Percentiles rank a stretch among this genome's conserved stretches.
Conservation (phyloP, 23 tunicate genomes). For the Ciona savignyi region DNA sequence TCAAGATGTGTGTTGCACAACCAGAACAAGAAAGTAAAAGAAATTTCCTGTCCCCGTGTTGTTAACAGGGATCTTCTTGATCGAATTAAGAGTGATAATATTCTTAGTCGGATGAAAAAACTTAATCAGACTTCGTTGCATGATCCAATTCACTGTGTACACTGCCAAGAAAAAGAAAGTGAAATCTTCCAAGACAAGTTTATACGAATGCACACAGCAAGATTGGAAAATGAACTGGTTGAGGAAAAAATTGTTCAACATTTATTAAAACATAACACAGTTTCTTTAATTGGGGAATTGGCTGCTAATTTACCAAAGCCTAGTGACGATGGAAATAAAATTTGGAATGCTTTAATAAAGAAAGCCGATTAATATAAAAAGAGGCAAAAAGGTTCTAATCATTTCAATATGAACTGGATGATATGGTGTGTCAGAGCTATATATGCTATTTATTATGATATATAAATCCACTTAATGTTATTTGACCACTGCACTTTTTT, state of each 20-base stretch:
- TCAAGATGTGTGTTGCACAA: neutral
- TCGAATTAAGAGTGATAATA: neutral
- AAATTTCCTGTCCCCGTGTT: too few species aligned
- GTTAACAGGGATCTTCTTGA: neutral
- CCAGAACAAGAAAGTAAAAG: too few species aligned
- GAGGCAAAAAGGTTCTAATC: too few species aligned
- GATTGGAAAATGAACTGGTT: neutral
- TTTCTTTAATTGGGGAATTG: conserved; percentile 6
- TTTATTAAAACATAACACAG: neutral
- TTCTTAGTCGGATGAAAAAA: neutral
- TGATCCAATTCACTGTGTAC: neutral
- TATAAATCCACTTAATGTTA: too few species aligned
- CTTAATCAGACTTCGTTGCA: neutral
- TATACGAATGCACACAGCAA: neutral
- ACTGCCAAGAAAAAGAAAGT: neutral
- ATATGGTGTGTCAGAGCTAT: too few species aligned
- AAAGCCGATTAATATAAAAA: neutral
- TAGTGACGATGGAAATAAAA: neutral
- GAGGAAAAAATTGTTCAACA: neutral
- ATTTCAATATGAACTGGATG: too few species aligned
- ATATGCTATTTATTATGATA: too few species aligned
- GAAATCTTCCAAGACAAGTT: neutral
- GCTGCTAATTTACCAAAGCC: conserved; percentile 5
- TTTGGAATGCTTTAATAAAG: conserved; percentile 3
- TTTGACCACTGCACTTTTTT: too few species aligned